Base-by-base conservation (phyloP, 2,113 vertebrate species). In the Oriolus oriolus region DNA sequence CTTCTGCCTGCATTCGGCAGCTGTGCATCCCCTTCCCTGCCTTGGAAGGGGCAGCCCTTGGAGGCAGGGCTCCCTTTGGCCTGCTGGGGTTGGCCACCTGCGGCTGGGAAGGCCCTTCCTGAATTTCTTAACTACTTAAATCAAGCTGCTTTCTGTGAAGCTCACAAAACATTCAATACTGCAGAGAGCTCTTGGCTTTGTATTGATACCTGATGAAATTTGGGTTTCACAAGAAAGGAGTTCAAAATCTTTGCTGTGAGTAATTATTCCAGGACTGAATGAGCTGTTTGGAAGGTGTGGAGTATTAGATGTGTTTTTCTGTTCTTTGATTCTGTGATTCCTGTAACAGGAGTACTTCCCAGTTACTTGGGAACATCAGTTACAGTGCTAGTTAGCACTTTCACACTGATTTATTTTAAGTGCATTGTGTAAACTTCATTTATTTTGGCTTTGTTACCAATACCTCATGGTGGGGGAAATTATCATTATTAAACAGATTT, bases 1-100 rank as follows among this genome's bases (percentile, higher is more conserved):
- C 33, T 71, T 79, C 69, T 44, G 30, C 33, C 33, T 18, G 13
- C 9, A 1, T 60, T 64, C 0, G 0, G 26, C n/a, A 66, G 39
- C 84, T 92, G 1, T 9, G 26, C 11, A 10, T 65, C 42, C 12
- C 39, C 39, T 45, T 50, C 42, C 49, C 47, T 42, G 4, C 2
- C 0, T 1, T 63, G 47, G 60, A 57, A 77, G 57, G 7, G 64
- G 50, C 50, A 7, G 13, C 5, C 59, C 41, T 21, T 42, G 63
- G 13, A 39, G 31, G 2, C 35, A 22, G 42, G 9, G 66, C 52
- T 68, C 2, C 35, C 49, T 65, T 47, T 1, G 23, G 53, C 22
- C 53, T 49, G 13, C 54, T 39, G 50, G 33, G 42, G 11, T 44
- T 90, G 86, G 5, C 42, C 23, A 4, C 4, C 41, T 44, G 78